These are phyloP conservation scores for Conus canariensis DNA, from an alignment of 2,888 invertebrate genomes.

Conservation along the genomic window DNA sequence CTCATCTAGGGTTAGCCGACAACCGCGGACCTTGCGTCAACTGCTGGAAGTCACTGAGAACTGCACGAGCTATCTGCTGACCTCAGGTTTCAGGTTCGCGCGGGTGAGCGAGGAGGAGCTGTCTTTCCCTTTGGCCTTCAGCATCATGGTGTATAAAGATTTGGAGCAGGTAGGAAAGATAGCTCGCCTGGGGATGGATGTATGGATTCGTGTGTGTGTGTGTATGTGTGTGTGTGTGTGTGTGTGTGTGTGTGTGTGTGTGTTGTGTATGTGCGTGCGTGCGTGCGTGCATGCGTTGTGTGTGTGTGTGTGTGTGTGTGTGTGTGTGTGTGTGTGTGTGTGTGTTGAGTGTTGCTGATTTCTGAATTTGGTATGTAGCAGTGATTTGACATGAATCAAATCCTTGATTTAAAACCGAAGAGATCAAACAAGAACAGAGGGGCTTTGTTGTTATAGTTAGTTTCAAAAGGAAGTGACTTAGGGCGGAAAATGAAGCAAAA, in stretches of 20 bases:
- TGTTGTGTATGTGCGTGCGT: not conserved
- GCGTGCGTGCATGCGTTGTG: not conserved
- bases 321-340: not conserved
- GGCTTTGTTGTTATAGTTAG: too few relatives aligned
- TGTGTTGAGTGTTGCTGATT: not conserved
- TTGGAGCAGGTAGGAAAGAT: conserved; percentile 30
- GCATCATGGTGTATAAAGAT: conserved; percentile 41
- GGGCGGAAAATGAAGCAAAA: too few relatives aligned
- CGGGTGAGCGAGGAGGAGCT: conserved; percentile 35
- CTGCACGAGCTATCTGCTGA: conserved; percentile 32
- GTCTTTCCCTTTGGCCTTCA: conserved; percentile 45
- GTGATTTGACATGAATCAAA: not conserved
- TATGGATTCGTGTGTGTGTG: not conserved
- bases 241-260: conserved; percentile 2
- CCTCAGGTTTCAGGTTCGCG: conserved; percentile 32
- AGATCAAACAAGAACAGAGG: too few relatives aligned
- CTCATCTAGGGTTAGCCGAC: too few relatives aligned
- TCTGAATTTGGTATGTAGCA: not conserved
- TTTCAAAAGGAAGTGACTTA: too few relatives aligned
- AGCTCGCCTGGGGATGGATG: not conserved
- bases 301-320: too few relatives aligned
- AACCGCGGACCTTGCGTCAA: not conserved
- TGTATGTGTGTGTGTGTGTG: not conserved
- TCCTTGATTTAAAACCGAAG: too few relatives aligned
- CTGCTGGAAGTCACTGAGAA: conserved; percentile 12